phyloP scores from a whole-genome alignment of 2,888 invertebrate genomes.

The Rhabditophanes sp. region DNA sequence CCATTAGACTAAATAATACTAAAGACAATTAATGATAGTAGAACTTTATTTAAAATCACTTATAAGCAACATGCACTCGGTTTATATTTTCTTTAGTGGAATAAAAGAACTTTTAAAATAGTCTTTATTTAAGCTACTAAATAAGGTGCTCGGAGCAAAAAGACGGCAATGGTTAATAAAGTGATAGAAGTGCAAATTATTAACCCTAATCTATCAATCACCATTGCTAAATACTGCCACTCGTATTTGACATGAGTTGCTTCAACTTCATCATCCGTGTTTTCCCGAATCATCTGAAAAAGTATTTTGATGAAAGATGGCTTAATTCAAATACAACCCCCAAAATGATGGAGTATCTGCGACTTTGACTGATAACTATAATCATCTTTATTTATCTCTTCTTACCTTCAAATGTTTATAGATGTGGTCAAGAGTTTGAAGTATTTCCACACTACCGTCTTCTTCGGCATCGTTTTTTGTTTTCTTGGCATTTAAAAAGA shows the following conservation, averaged over 20 bases:
- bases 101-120: too few relatives aligned
- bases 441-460: constrained; percentile 13
- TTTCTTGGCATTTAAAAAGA: constrained; percentile 21
- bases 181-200: constrained; percentile 25
- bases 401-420: constrained; percentile 31
- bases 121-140: constrained; percentile 23
- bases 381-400: neutral
- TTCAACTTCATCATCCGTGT: constrained; percentile 29
- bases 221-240: constrained; percentile 34
- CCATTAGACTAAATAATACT: too few relatives aligned
- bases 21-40: constrained; percentile 3
- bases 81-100: too few relatives aligned
- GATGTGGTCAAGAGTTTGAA: constrained; percentile 25
- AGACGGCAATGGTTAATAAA: constrained; percentile 14
- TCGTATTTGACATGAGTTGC: constrained; percentile 23
- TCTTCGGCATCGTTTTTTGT: constrained; percentile 10
- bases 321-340: neutral
- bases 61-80: too few relatives aligned
- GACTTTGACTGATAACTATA: neutral
- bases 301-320: neutral
- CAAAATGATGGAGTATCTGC: constrained; percentile 1
- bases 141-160: constrained; percentile 30
- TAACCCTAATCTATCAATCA: constrained; percentile 31
- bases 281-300: constrained; percentile 31
- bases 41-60: constrained; percentile 3